Percentiles rank a stretch among this genome's conserved stretches.
phyloP scores from a whole-genome alignment of 2,888 invertebrate genomes.

The Oscheius myriophilus region DNA sequence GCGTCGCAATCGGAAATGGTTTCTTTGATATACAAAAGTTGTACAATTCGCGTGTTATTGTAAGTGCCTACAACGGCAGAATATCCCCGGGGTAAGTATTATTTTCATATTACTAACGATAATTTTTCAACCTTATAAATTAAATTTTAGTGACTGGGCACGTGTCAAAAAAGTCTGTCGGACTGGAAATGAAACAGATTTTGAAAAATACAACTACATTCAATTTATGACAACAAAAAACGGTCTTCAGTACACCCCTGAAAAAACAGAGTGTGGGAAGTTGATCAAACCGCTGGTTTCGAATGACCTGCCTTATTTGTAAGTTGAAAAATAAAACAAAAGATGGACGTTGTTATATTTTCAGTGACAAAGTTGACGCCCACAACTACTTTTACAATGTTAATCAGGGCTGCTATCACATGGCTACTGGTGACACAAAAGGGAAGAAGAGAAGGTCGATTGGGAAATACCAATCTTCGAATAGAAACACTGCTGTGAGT shows the following conservation, averaged over 20 bases:
- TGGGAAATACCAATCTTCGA: neutral
- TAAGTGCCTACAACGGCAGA: slow-evolving; percentile 65
- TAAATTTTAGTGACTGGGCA: slow-evolving; percentile 54
- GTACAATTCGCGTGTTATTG: slow-evolving; percentile 61
- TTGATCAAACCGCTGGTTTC: slow-evolving; percentile 48
- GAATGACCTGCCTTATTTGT: no score
- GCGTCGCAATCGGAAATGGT: slow-evolving; percentile 70
- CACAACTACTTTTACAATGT: slow-evolving; percentile 63
- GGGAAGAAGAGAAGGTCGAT: slow-evolving; percentile 11
- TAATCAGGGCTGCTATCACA: slow-evolving; percentile 63
- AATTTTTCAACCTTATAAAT: no score
- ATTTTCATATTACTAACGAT: no score
- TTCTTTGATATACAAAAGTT: slow-evolving; percentile 60
- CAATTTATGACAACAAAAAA: slow-evolving; percentile 12
- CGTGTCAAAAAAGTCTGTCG: slow-evolving; percentile 40
- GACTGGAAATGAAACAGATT: slow-evolving; percentile 33
- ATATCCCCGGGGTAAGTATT: slow-evolving; percentile 57
- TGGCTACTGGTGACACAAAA: slow-evolving; percentile 12
- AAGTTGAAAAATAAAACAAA: no score
- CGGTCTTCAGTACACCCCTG: slow-evolving; percentile 47
- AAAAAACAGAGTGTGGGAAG: slow-evolving; percentile 48
- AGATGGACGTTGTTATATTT: no score
- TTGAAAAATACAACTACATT: slow-evolving; percentile 60
- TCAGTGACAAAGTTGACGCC: no score
- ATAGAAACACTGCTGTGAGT: slow-evolving; percentile 14